Base-by-base conservation (phyloP, 2,113 vertebrate genomes). In the Porphyrio hochstetteri region DNA sequence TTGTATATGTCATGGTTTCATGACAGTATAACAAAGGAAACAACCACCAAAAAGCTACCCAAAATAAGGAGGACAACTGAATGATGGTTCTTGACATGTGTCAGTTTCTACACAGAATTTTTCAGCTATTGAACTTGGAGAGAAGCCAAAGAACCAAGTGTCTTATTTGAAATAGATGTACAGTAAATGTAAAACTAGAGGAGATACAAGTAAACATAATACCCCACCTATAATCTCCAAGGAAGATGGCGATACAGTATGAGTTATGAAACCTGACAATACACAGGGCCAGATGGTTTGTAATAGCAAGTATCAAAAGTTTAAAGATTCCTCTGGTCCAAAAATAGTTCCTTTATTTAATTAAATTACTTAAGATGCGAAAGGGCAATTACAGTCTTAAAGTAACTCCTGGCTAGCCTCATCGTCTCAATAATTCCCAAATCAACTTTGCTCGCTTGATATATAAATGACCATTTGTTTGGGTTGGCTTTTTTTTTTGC, bases 361-460 rank as follows among this genome's bases (percentile, higher is more conserved):
- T 80, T 91, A 85, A 92, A 72, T 65, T 89, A 60, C 27, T 29
- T 40, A 64, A 44, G 33, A 93, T 48, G 11, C 86, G 76, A 88
- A 88, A 92, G 63, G 55, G 44, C 40, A 87, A 55, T 91, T 80
- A 35, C 13, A 63, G 21, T 87, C 13, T 65, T 70, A 70, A 72
- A 90, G 55, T 14, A 44, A 8, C 23, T 83, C 68, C 63, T 68
- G 33, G 42, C 18, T 75, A 74, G 25, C 36, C 52, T 90, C 63
- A 38, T 88, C 87, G 20, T 69, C 70, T 79, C 61, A 87, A 71
- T 63, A 65, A 95, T 82, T 94, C 93, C 75, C 55, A 88, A 60
- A 92, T 82, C 55, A 91, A 5, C 25, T 86, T 85, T 67, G 13
- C 9, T 78, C 5, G 28, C 40, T 71, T 82, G 31, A 82, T 53